Base-by-base conservation (phyloP, 2,888 invertebrate genomes). In the Melanchra persicariae region DNA sequence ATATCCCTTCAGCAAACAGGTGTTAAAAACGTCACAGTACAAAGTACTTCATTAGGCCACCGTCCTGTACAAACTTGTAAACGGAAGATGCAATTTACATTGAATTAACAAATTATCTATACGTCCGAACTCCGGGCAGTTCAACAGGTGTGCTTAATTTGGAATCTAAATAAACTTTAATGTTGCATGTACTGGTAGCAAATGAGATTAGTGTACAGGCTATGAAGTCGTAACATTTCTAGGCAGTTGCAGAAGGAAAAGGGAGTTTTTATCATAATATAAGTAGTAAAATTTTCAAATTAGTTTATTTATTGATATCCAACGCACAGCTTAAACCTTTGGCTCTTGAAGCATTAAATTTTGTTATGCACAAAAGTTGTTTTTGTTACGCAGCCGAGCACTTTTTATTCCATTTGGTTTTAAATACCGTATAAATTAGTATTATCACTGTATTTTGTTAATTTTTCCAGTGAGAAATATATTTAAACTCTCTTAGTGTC, bases 131-230 rank as follows among this genome's bases (percentile, higher is more conserved):
- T 75, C 85, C 63, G 76, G 52, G 47, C 62, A 68, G 84, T 79
- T 88, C 93, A 94, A 94, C 94, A 94, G 94, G 94, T 94, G 94
- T 89, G 88, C 88, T 89, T 92, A 92, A 94, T 94, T 94, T 91
- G 89, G 87, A 91, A 91, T 91, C 91, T 91, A 93, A 94, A 94
- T 92, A 92, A 91, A 91, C 88, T 89, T 84, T 91, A 89, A 90
- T 87, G 85, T 79, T 78, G 81, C 81, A 84, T 30, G 70, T 74
- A 70, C 70, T 24, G 26, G 5, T 24, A 4, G 17, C 8, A 1
- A 61, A 51, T 7, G 2, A 37, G 15, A 52, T 61, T 37, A 12
- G 43, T 73, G 40, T 19, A 51, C 15, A 9, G 40, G 9, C 22
- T 22, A 12, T 7, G 34, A 40, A 26, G 26, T 1, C 0, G 6